Percentiles rank a stretch among this genome's conserved stretches.
phyloP scores from a whole-genome alignment of 92 coral and sea anemone species.

The Porites evermanni region DNA sequence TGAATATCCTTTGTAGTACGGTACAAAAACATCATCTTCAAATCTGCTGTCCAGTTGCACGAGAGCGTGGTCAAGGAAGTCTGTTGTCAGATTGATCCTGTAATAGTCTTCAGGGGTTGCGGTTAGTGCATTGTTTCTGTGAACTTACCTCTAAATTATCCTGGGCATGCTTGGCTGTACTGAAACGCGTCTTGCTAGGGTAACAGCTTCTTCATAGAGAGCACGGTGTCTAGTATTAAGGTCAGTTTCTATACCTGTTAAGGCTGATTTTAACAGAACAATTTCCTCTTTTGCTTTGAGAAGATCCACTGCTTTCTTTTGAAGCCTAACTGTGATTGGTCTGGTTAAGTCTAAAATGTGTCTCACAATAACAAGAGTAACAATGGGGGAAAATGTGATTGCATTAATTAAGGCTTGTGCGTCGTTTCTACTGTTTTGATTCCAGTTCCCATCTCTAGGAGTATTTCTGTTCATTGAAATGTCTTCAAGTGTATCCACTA shows the following conservation, averaged over 20 bases:
- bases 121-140: slow-evolving; percentile 71
- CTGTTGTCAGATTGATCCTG: slow-evolving; percentile 67
- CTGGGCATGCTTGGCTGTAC: slow-evolving; percentile 64
- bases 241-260: slow-evolving; percentile 66
- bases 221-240: slow-evolving; percentile 65
- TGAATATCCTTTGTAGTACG: slow-evolving; percentile 59
- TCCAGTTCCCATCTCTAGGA: too few species aligned
- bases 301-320: slow-evolving; percentile 71
- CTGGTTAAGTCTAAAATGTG: slow-evolving; percentile 70
- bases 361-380: slow-evolving; percentile 62
- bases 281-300: slow-evolving; percentile 72
- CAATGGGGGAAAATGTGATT: slow-evolving; percentile 59
- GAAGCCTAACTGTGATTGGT: slow-evolving; percentile 68
- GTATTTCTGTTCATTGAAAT: slow-evolving; percentile 27
- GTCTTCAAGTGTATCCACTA: slow-evolving; percentile 63
- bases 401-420: slow-evolving; percentile 67
- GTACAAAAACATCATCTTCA: slow-evolving; percentile 52
- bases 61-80: slow-evolving; percentile 59
- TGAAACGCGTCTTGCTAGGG: slow-evolving; percentile 50
- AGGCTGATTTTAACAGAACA: slow-evolving; percentile 47
- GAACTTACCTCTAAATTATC: slow-evolving; percentile 60
- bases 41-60: too few species aligned
- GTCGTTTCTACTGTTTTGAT: not conserved
- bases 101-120: slow-evolving; percentile 67
- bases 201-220: slow-evolving; percentile 64